Base-by-base conservation (phyloP, 2,888 invertebrate genomes). In the Heteromurus nitidus region DNA sequence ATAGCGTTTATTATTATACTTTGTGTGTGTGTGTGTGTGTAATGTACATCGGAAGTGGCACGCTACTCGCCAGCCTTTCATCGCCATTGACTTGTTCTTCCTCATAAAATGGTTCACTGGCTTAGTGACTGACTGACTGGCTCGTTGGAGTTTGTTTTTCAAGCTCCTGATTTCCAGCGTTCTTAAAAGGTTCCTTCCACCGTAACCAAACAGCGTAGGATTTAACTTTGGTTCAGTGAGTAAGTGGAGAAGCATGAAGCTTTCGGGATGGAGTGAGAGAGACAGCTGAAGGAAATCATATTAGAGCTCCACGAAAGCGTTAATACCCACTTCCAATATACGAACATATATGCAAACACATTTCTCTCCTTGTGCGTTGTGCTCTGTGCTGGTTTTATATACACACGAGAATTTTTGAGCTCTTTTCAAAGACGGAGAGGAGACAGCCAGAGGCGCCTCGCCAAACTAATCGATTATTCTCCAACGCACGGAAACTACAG, bases 81-180 rank as follows among this genome's bases (percentile, higher is more conserved):
- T 22, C 3, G 42, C 36, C 60, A 76, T 76, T 76, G 76, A 76
- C 76, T 76, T 76, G 68, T 76, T 65, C 73, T 73, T 60, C 67
- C 36, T 58, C 31, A 68, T 76, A 68, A 75, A 76, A 76, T 76
- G 76, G 68, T 30, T 76, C 47, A 76, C 58, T 76, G 68, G 55
- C 76, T 68, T 67, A 67, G 30, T 76, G 76, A 76, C 75, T 67
- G 67, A 75, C 55, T 73, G 30, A 53, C 36, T 67, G 24, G 60
- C 22, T 42, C n/a, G 30, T 30, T 62, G 13, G 42, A 67, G 30
- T 55, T 67, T 65, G 50, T 28, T 53, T 73, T 73, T 74, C 73
- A 53, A 44, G 26, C 73, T 74, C 20, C 36, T 36, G n/a, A 5
- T 47, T 72, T 26, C 31, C 72, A 47, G 9, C 20, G 24, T 30